Conservation (phyloP, 2,113 vertebrate genomes). For the Protobothrops mucrosquamatus region DNA sequence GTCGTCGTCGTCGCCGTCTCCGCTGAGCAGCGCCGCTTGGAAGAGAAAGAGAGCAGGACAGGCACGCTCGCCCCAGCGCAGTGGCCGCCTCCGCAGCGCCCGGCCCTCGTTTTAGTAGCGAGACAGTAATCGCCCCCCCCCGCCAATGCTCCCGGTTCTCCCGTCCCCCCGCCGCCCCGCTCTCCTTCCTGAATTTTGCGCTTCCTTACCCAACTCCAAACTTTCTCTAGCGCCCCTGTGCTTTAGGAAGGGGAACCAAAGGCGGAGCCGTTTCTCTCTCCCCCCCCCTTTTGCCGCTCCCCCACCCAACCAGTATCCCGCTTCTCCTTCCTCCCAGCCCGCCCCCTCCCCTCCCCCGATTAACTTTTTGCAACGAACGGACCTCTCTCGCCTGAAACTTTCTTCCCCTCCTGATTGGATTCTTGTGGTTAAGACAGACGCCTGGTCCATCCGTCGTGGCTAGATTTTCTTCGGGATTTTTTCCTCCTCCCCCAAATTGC, state of each 20-base stretch:
- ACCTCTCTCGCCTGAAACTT: neutral
- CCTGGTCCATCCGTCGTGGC: neutral
- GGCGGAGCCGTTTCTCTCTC: neutral
- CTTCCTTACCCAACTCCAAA: neutral
- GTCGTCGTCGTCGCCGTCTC: slow-evolving; percentile 9
- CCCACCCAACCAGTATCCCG: neutral
- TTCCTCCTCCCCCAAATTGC: neutral
- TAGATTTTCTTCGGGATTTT: neutral
- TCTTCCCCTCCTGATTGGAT: neutral
- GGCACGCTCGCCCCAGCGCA: neutral
- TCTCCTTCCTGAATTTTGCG: neutral
- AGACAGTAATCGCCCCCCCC: neutral
- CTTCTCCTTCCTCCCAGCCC: neutral
- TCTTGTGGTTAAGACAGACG: neutral
- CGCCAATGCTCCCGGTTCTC: neutral
- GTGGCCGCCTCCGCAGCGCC: neutral
- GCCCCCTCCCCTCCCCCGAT: neutral
- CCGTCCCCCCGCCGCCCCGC: neutral
- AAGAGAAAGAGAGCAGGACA: slow-evolving; percentile 5
- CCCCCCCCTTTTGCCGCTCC: neutral
- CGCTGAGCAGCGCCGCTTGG: slow-evolving; percentile 15
- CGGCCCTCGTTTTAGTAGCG: neutral
- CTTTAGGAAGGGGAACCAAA: neutral
- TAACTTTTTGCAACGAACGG: neutral
- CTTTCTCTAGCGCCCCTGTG: neutral